Evolutionary conservation across 92 coral and sea anemone species (phyloP), one percentile per base, ranked within the genome.

Genomic region (Ricordea florida): DNA sequence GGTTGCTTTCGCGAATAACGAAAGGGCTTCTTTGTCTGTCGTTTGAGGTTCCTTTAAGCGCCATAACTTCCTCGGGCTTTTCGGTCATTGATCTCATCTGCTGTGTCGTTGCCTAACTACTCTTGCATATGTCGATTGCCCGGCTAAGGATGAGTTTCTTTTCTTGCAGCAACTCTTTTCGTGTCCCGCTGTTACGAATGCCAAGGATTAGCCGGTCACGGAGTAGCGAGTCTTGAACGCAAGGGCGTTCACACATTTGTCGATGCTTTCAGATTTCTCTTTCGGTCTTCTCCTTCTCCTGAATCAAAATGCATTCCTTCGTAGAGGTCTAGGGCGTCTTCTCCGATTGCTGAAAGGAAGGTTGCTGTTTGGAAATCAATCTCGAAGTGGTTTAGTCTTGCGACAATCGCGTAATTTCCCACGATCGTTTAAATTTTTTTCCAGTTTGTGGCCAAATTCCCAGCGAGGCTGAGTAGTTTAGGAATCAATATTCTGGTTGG

Each of bases 341-440:
- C 72, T 0, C 81, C 83, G 29, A 76, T 66, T 4, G 22, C 11
- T 46, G 83, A 57, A 3, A 76, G 45, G 31, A 76, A 50, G 3
- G 83, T 76, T 38, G 76, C 75, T 32, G 83, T 76, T 50, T 60
- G 32, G 57, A 46, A 65, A 36, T 76, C 65, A 10, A 4, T 29
- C 7, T 60, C 69, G 25, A 57, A 60, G 14, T 14, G 5, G 7
- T 59, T 27, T 6, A 59, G 14, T 9, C 67, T 18, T 3, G 46
- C 24, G 34, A 28, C 67, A 4, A 59, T 32, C 8, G 24, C 67
- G 46, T 59, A 59, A 38, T 59, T 59, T 4, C 8, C 20, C 43
- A 34, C 27, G 30, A 32, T 5, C 3, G 44, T 6, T 16, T 59
- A 4, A 32, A 59, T 27, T 23, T 59, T 59, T 44, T 59, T 59